phyloP scores from a whole-genome alignment of 2,888 invertebrate species.

The Noctua janthina region DNA sequence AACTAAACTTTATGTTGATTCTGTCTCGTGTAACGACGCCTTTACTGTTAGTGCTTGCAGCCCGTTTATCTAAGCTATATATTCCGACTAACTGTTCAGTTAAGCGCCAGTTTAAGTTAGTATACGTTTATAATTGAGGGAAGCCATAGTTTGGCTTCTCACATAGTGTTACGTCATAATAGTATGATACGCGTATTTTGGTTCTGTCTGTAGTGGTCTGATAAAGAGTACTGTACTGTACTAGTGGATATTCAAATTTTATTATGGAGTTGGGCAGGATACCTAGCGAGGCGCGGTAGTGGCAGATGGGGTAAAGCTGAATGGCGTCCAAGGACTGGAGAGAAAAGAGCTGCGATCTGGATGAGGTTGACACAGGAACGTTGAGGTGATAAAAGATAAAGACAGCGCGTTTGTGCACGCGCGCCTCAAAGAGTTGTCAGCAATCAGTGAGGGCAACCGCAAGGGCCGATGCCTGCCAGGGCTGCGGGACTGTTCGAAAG shows the following conservation, averaged over 20 bases:
- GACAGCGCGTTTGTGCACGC: no score
- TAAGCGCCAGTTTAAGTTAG: constrained; percentile 65
- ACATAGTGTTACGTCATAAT: constrained; percentile 45
- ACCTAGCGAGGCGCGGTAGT: not conserved
- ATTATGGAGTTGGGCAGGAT: not conserved
- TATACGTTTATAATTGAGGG: constrained; percentile 63
- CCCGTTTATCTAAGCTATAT: constrained; percentile 67
- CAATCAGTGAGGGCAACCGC: no score
- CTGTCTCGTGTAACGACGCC: constrained; percentile 58
- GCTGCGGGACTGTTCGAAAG: no score
- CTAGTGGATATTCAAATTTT: not conserved
- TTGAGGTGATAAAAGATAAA: not conserved
- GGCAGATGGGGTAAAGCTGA: not conserved
- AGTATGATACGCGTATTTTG: constrained; percentile 1
- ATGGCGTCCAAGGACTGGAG: not conserved
- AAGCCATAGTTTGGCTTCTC: constrained; percentile 60
- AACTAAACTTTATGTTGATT: constrained; percentile 58
- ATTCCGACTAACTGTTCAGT: constrained; percentile 66
- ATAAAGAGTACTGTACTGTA: no score
- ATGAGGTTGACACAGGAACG: no score
- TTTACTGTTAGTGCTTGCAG: constrained; percentile 64
- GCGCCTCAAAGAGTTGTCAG: no score
- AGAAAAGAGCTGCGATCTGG: not conserved
- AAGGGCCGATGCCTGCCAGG: no score
- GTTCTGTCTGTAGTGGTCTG: not conserved